phyloP scores from a whole-genome alignment of 1,140 invertebrate genomes.

The Lucilia sericata region DNA sequence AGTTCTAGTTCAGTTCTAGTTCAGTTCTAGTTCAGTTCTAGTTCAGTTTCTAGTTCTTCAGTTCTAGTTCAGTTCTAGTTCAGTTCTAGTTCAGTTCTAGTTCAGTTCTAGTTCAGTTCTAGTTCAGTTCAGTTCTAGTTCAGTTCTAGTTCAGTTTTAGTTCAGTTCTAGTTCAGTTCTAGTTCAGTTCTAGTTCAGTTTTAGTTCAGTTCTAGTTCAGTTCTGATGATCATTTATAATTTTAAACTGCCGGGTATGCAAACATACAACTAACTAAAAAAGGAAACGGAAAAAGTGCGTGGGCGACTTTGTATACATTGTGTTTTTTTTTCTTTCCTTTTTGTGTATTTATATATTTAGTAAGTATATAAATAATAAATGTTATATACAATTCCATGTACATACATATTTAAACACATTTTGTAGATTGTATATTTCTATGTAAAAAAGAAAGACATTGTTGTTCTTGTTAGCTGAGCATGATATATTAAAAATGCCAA shows the following conservation, averaged over 20 bases:
- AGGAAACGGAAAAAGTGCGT: conserved; percentile 35
- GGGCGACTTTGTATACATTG: conserved; percentile 15
- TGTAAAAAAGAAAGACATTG: neutral
- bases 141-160: too few relatives aligned
- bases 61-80: too few relatives aligned
- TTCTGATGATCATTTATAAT: too few relatives aligned
- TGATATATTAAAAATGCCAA: neutral
- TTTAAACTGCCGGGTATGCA: neutral
- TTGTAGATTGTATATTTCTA: neutral
- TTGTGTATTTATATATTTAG: neutral
- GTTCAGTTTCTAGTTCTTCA: too few relatives aligned
- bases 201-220: too few relatives aligned
- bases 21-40: too few relatives aligned
- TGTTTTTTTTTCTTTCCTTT: neutral
- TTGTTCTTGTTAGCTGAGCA: neutral
- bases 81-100: too few relatives aligned
- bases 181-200: too few relatives aligned
- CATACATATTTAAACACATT: neutral
- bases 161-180: too few relatives aligned
- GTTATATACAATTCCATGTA: neutral
- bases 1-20: too few relatives aligned
- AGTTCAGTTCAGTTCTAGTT: too few relatives aligned
- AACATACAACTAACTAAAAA: neutral
- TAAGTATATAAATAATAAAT: neutral
- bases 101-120: too few relatives aligned